Evolutionary conservation across 2,113 vertebrate species (phyloP).

Genomic region (Sterrhoptilus dennistouni): DNA sequence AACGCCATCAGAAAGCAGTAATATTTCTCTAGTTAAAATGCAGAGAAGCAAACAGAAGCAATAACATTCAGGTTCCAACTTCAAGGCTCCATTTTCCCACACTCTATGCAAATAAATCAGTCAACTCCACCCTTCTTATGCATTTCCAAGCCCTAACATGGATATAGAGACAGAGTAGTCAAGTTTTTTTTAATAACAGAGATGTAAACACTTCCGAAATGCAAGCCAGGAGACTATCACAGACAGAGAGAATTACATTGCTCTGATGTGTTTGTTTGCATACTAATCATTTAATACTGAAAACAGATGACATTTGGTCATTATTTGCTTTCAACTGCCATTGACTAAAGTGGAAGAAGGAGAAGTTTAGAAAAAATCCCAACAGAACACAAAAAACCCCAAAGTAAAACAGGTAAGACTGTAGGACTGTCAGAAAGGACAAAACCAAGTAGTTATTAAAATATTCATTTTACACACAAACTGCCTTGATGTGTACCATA

Average conservation of each 20-base stretch:
- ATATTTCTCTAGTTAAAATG: neutral
- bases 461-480: neutral
- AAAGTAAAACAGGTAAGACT: neutral
- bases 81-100: neutral
- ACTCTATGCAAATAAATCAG: neutral
- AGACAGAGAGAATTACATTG: neutral
- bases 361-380: neutral
- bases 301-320: neutral
- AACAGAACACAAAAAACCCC: neutral
- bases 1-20: neutral
- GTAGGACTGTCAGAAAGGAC: neutral
- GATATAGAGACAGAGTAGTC: neutral
- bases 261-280: neutral
- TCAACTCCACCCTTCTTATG: neutral
- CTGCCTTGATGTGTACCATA: neutral
- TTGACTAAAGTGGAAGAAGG: neutral
- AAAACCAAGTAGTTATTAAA: neutral
- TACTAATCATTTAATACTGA: neutral
- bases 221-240: neutral
- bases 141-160: neutral
- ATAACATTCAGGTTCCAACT: neutral
- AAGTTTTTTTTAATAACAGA: neutral
- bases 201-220: neutral
- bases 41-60: neutral
- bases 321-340: neutral